These are phyloP conservation scores for Pachyrhynchus sulphureomaculatus DNA, from an alignment of 1,140 invertebrate genomes.

Conservation along the genomic window DNA sequence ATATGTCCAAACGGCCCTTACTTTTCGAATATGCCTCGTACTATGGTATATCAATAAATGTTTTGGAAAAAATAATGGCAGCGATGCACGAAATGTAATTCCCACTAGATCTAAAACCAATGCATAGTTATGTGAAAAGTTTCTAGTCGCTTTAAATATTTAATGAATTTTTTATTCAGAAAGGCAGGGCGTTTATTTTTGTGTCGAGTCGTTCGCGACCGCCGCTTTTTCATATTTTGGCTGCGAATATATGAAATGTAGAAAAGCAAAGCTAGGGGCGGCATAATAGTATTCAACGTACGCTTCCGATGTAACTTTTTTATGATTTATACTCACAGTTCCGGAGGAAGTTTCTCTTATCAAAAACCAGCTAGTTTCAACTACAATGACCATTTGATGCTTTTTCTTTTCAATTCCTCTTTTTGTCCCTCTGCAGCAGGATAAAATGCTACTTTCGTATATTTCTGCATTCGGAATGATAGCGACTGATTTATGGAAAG, in stretches of 20 bases:
- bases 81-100: too few species aligned
- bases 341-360: slow-evolving; percentile 35
- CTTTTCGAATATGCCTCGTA: too few species aligned
- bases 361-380: slow-evolving; percentile 33
- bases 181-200: slow-evolving; percentile 20
- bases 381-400: slow-evolving; percentile 36
- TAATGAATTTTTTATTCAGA: slow-evolving; percentile 26
- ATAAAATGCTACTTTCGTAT: slow-evolving; percentile 15
- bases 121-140: slow-evolving; percentile 29
- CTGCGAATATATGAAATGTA: slow-evolving; percentile 24
- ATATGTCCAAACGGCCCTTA: too few species aligned
- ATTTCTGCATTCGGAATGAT: slow-evolving; percentile 34
- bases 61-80: too few species aligned
- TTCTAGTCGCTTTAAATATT: slow-evolving; percentile 23
- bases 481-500: slow-evolving; percentile 32
- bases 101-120: slow-evolving; percentile 11
- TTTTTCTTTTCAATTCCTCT: slow-evolving; percentile 36
- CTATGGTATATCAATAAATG: too few species aligned
- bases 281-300: slow-evolving; percentile 32
- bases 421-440: slow-evolving; percentile 31
- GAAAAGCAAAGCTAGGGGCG: slow-evolving; percentile 25
- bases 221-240: too few species aligned
- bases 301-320: slow-evolving; percentile 32
- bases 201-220: not conserved
- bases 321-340: slow-evolving; percentile 32